Base-by-base conservation (phyloP, 2,888 invertebrate genomes). In the Tinea semifulvella region DNA sequence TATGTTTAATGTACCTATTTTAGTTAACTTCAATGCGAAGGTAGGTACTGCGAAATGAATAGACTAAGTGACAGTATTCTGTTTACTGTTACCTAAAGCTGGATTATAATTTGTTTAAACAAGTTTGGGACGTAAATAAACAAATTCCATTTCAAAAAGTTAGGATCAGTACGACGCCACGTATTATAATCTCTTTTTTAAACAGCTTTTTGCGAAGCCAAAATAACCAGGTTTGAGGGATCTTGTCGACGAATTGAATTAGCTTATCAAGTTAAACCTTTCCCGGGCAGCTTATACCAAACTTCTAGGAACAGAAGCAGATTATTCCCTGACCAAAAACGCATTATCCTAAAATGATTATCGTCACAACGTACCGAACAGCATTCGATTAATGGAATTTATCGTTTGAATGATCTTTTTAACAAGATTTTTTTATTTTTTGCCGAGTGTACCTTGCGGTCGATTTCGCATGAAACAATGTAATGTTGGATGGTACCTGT, bases 231-330 rank as follows among this genome's bases (percentile, higher is more conserved):
- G 40, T 57, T 59, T 58, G 66, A 61, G 55, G 65, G 60, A 57
- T 71, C 67, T 53, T 58, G 56, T 68, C 76, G 74, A 68, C 58
- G 70, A 72, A 76, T 72, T 65, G 58, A 63, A 65, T 71, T 68
- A 69, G 61, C 67, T 68, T 68, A 68, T 66, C 56, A 51, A 56
- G 55, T 65, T 65, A 68, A 73, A 76, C 73, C 42, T 64, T 61
- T 61, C 61, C 17, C 58, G 59, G 58, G 65, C 59, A 40, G 40
- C 20, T 40, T 40, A n/a, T n/a, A 40, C 22, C 13, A 40, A 22
- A 40, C 22, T 40, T 40, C 40, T 22, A 17, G 14, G 40, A 40
- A 40, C 22, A 40, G 40, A 40, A 40, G 40, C 36, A 36, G 36
- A 36, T 36, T 36, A 36, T 36, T 3, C 18, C 6, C 16, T 18